Base-by-base conservation (phyloP, 2,797 vertebrate genomes). In the Alauda arvensis region DNA sequence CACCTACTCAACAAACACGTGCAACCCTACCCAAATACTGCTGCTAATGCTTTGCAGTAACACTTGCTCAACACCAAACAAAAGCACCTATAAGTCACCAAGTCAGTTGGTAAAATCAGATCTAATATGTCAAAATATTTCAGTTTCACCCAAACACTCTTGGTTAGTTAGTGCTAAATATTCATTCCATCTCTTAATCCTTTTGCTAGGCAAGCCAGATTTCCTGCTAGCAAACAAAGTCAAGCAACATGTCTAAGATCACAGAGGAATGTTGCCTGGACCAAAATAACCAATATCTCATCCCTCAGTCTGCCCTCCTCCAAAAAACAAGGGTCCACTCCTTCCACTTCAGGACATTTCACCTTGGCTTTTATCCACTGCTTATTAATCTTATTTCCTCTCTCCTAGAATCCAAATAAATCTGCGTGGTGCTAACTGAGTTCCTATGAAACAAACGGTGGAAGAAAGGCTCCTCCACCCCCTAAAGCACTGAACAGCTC, bases 101-200 rank as follows among this genome's bases (percentile, higher is more conserved):
- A 91, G 82, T 69, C 81, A 77, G 51, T 72, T 87, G 71, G 56
- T 83, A 94, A 91, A 91, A 87, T 77, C 85, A 83, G 62, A 85
- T 70, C 18, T 76, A 83, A 37, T 37, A 89, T 57, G 85, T 91
- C 93, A 95, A 95, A 93, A 89, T 92, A 92, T 88, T 91, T 93
- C 88, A 68, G 23, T 55, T 91, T 90, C 90, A 92, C 87, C 67
- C 66, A 89, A 93, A 87, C 76, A 92, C 39, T 88, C 68, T 71
- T 70, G 85, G 72, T 87, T 92, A 90, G 70, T 88, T 93, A 87
- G 75, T 60, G 75, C 57, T 93, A 91, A 88, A 88, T 88, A 93
- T 69, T 85, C 15, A 1, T 80, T 84, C 69, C 69, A 31, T 63
- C 57, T 91, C 89, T 83, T 89, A 71, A 76, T 77, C 71, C 77